Conservation (phyloP, 2,888 invertebrate genomes). For the Caenorhabditis doughertyi region DNA sequence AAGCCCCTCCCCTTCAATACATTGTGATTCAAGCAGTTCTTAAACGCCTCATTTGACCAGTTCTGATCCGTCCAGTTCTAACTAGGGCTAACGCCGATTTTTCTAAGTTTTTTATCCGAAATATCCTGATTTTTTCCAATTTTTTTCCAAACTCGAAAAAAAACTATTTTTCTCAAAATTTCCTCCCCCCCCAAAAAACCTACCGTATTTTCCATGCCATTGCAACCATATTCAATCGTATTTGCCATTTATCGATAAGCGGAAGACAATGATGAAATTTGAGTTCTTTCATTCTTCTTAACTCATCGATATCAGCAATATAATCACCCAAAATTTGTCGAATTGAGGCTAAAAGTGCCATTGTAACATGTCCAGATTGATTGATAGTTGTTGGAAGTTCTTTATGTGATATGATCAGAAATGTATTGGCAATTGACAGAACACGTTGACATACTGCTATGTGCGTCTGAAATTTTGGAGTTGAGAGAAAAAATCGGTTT, state of each 20-base stretch:
- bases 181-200: too few relatives aligned
- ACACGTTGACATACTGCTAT: constrained; percentile 33
- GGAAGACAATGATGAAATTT: constrained; percentile 46
- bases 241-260: constrained; percentile 44
- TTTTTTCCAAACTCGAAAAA: too few relatives aligned
- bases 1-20: too few relatives aligned
- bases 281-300: constrained; percentile 31
- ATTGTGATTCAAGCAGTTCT: too few relatives aligned
- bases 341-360: constrained; percentile 53
- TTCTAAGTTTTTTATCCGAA: not conserved
- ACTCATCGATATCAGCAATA: constrained; percentile 50
- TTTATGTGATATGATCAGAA: constrained; percentile 27
- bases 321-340: constrained; percentile 47
- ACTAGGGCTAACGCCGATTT: constrained; percentile 3
- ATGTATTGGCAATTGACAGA: constrained; percentile 27
- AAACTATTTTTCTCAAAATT: too few relatives aligned
- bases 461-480: constrained; percentile 54
- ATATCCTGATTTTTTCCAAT: too few relatives aligned
- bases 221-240: constrained; percentile 17
- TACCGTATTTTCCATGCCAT: constrained; percentile 27
- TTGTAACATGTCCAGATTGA: constrained; percentile 7
- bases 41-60: too few relatives aligned
- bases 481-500: not conserved
- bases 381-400: not conserved
- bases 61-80: too few relatives aligned